Percentiles rank a stretch among this genome's conserved stretches.
These are phyloP conservation scores for Trinorchestia longiramus DNA, from an alignment of 1,140 invertebrate genomes.

Conservation along the genomic window DNA sequence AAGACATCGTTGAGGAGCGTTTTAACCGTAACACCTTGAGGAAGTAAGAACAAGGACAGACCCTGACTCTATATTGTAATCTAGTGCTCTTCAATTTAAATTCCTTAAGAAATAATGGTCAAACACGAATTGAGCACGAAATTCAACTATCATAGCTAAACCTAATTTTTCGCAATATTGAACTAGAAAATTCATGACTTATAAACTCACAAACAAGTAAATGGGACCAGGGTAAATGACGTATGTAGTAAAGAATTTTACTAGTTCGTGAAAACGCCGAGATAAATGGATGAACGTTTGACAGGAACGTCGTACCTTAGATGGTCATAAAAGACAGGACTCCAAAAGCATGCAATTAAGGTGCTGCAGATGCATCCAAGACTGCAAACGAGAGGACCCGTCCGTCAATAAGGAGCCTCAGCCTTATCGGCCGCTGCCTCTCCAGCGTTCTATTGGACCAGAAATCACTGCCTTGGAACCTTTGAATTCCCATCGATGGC, in stretches of 20 bases:
- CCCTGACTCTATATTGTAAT: no score
- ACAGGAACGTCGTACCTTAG: not conserved
- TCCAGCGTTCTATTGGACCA: constrained; percentile 15
- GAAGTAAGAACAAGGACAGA: no score
- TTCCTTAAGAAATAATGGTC: not conserved
- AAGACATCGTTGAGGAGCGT: no score
- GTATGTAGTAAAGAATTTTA: not conserved
- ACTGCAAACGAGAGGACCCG: constrained; percentile 30
- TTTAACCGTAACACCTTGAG: no score
- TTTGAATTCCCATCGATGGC: constrained; percentile 49
- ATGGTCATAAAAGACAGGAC: not conserved
- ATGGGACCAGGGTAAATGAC: no score
- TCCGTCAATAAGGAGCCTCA: constrained; percentile 34
- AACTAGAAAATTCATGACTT: not conserved
- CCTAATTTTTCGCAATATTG: not conserved
- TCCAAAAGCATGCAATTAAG: not conserved
- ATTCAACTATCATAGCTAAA: not conserved
- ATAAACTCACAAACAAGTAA: not conserved
- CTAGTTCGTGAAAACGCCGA: not conserved
- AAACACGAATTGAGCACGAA: not conserved
- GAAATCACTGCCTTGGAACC: constrained; percentile 38
- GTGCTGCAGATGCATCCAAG: constrained; percentile 2
- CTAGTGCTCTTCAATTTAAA: no score
- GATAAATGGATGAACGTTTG: not conserved
- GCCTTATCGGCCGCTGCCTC: constrained; percentile 25